phyloP scores from a whole-genome alignment of 2,888 invertebrate species.

The Idaea aversata region DNA sequence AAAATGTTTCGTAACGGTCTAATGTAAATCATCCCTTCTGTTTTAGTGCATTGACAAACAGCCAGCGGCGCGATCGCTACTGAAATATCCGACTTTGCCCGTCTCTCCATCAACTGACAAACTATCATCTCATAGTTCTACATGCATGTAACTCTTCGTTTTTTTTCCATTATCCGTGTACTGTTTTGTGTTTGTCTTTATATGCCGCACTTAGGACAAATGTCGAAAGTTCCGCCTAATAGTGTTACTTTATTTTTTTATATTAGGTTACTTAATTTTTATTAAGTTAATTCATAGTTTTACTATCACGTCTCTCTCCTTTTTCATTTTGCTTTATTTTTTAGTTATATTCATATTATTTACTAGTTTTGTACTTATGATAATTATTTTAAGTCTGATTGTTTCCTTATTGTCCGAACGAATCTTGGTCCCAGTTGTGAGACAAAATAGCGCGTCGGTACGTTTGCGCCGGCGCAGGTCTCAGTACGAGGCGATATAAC shows the following conservation, averaged over 20 bases:
- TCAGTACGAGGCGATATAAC: too few species aligned
- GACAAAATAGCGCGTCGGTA: too few species aligned
- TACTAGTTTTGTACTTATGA: too few species aligned
- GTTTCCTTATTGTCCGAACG: too few species aligned
- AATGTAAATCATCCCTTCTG: neutral
- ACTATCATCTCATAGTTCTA: neutral
- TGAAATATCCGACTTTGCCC: neutral
- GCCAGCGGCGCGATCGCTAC: neutral
- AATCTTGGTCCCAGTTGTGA: too few species aligned
- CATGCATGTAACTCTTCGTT: slow-evolving; percentile 10
- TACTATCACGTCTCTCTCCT: too few species aligned
- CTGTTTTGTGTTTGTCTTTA: slow-evolving; percentile 26
- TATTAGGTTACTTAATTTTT: slow-evolving; percentile 40
- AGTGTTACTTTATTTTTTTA: slow-evolving; percentile 32
- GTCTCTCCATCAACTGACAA: neutral
- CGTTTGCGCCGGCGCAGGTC: too few species aligned
- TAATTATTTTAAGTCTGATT: too few species aligned
- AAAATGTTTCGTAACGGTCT: neutral
- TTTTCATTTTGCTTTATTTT: too few species aligned
- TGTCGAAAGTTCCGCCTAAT: slow-evolving; percentile 72
- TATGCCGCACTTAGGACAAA: slow-evolving; percentile 52
- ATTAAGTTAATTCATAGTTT: too few species aligned
- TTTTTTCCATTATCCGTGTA: neutral
- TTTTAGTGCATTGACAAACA: neutral
- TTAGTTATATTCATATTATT: too few species aligned